Percentiles rank a stretch among this genome's conserved stretches.
These are phyloP conservation scores for Scaptomyza caliginosa DNA, from an alignment of 2,888 invertebrate species.

Conservation along the genomic window DNA sequence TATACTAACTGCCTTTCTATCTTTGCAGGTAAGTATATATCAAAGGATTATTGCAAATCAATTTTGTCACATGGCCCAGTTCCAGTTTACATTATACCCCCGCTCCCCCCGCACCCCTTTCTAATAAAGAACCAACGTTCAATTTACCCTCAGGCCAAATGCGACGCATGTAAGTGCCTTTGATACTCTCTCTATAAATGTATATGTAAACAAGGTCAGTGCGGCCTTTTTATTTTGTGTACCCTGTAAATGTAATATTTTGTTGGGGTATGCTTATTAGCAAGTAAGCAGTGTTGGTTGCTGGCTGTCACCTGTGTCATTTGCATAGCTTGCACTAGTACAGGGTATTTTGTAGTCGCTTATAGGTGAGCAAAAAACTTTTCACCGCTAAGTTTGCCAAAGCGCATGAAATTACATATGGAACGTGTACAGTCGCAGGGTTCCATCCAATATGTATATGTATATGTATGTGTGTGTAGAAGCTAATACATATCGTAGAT, in stretches of 20 bases:
- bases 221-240: constrained; percentile 45
- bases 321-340: no score
- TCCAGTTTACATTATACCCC: constrained; percentile 38
- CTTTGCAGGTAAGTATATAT: constrained; percentile 71
- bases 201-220: constrained; percentile 65
- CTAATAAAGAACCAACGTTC: background rate
- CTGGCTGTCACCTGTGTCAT: no score
- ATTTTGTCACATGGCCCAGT: constrained; percentile 69
- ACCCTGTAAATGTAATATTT: constrained; percentile 17
- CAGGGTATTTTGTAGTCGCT: background rate
- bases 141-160: background rate
- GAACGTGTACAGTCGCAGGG: constrained; percentile 31
- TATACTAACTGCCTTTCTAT: constrained; percentile 21
- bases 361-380: background rate
- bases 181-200: constrained; percentile 17
- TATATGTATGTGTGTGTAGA: constrained; percentile 49
- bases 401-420: constrained; percentile 40
- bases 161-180: constrained; percentile 44
- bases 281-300: no score
- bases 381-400: constrained; percentile 6
- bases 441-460: no score
- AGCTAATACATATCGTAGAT: constrained; percentile 50
- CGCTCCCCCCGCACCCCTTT: no score
- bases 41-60: constrained; percentile 52
- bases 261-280: background rate